Evolutionary conservation across 2,113 vertebrate species (phyloP).

Genomic region (Xiphophorus maculatus): DNA sequence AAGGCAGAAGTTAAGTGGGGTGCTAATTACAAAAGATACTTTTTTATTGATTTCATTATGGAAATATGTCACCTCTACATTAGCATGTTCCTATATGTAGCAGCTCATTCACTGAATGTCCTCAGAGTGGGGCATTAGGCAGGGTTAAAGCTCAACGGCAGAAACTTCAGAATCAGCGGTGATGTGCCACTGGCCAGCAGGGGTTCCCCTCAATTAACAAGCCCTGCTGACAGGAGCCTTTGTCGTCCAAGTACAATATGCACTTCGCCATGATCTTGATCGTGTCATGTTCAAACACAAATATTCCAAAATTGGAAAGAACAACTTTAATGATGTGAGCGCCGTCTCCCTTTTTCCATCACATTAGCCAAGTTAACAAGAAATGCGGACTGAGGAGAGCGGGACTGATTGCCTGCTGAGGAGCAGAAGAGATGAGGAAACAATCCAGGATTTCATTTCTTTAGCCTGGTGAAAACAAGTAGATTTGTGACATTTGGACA

Average conservation of each 20-base stretch:
- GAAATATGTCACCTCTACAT: not conserved
- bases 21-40: too few species aligned
- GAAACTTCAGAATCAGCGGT: not conserved
- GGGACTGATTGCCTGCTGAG: not conserved
- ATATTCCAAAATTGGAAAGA: not conserved
- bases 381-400: not conserved
- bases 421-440: not conserved
- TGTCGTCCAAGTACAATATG: not conserved
- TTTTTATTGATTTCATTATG: too few species aligned
- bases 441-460: not conserved
- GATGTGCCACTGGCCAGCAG: not conserved
- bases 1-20: not conserved
- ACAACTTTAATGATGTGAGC: not conserved
- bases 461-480: not conserved
- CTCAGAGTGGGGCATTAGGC: not conserved
- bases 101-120: not conserved
- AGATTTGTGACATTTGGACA: too few species aligned
- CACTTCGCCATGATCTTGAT: not conserved
- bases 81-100: not conserved
- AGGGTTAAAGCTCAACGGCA: too few species aligned
- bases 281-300: not conserved
- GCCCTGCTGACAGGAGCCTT: not conserved
- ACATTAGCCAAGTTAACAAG: not conserved
- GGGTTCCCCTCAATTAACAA: not conserved
- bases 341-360: not conserved